Evolutionary conservation across 2,888 invertebrate genomes (phyloP).

Genomic region (Hipparchia semele): DNA sequence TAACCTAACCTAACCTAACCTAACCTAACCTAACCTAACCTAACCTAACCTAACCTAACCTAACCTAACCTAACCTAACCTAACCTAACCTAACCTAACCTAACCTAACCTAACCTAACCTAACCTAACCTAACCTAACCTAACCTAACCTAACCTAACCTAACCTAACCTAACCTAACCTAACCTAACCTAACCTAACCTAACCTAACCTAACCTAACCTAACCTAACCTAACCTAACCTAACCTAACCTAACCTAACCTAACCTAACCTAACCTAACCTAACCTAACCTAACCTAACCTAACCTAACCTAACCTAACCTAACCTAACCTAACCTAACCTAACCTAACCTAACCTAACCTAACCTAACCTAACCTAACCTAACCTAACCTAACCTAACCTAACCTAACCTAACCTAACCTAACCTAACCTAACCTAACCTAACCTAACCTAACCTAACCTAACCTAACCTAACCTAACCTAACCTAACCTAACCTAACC

Average conservation of each 20-base stretch:
- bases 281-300: constrained; percentile 31
- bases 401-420: constrained; percentile 30
- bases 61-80: constrained; percentile 36
- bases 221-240: constrained; percentile 15
- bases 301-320: constrained; percentile 33
- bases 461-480: constrained; percentile 26
- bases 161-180: constrained; percentile 12
- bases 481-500: constrained; percentile 26
- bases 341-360: constrained; percentile 33
- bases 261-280: constrained; percentile 1
- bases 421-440: background rate
- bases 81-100: constrained; percentile 33
- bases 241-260: background rate
- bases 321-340: constrained; percentile 27
- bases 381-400: no score
- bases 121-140: constrained; percentile 35
- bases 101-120: constrained; percentile 31
- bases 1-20: constrained; percentile 37
- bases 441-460: constrained; percentile 18
- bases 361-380: constrained; percentile 15
- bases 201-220: constrained; percentile 15
- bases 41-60: constrained; percentile 31
- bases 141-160: no score
- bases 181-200: constrained; percentile 14
- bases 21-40: constrained; percentile 39